These are phyloP conservation scores for Trichomycterus rosablanca DNA, from an alignment of 2,113 vertebrate genomes.

Conservation along the genomic window DNA sequence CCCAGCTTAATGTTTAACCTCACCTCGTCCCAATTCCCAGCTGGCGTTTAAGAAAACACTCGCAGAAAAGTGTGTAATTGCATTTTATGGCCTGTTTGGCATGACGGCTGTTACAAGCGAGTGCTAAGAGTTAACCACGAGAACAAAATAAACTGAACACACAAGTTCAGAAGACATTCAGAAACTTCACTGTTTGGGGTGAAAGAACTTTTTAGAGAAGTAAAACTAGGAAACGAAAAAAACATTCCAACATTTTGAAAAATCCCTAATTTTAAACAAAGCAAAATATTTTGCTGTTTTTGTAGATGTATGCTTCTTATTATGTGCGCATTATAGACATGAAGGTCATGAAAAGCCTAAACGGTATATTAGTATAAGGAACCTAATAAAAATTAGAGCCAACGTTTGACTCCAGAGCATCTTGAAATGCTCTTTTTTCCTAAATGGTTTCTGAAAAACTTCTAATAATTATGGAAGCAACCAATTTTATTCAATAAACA, in stretches of 20 bases:
- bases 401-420: too few species aligned
- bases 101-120: conserved; percentile 15
- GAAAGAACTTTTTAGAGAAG: background rate
- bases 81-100: conserved; percentile 48
- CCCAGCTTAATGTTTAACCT: conserved; percentile 37
- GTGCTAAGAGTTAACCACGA: background rate
- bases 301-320: too few species aligned
- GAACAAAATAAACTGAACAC: background rate
- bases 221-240: background rate
- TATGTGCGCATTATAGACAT: too few species aligned
- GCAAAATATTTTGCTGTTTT: too few species aligned
- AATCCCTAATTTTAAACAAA: too few species aligned
- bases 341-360: too few species aligned
- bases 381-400: too few species aligned
- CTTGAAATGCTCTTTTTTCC: too few species aligned
- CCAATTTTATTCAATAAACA: too few species aligned
- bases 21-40: conserved; percentile 3
- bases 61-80: conserved; percentile 45
- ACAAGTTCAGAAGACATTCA: background rate
- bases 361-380: too few species aligned
- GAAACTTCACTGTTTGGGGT: background rate
- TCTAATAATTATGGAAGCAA: too few species aligned
- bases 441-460: too few species aligned
- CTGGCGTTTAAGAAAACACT: conserved; percentile 52
- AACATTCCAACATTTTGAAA: background rate